Base-by-base conservation (phyloP, 2,888 invertebrate genomes). In the Spisula solida region DNA sequence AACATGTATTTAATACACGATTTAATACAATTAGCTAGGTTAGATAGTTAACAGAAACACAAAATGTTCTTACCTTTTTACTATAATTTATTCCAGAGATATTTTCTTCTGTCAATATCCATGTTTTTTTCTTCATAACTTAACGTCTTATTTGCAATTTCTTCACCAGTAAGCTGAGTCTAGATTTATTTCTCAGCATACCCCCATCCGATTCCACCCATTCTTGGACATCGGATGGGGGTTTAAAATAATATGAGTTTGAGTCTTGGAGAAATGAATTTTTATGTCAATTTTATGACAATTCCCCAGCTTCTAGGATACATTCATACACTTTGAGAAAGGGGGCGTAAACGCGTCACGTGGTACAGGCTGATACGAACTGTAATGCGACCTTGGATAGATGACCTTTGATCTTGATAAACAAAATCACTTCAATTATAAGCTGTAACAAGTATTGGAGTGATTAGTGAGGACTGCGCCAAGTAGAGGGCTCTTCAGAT, bases 371-470 rank as follows among this genome's bases (percentile, higher is more conserved):
- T 84, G 84, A 84, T 84, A 84, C 84, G 4, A 75, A 70, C 70
- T 48, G 31, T 51, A 18, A 66, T 25, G n/a, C 48, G 83, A 83
- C 47, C 70, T 47, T 60, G 47, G 82, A 82, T 5, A 8, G 1
- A 2, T 34, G 78, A 84, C 75, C 84, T 55, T 75, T 84, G 34
- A 84, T 75, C 82, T 51, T 31, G 78, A 25, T 51, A 83, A 78
- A 51, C 20, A 84, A 75, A 55, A 84, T 84, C 84, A 78, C 78
- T 75, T 75, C 55, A 84, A 75, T 75, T 84, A 84, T 84, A 51
- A 20, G 84, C 78, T 78, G 75, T n/a, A 48, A 84, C 84, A 84
- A 84, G 84, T 78, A 78, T 55, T 75, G 48, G 51, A 48, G 34
- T 75, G 75, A 84, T 84, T 84, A 84, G 41, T 51, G 66, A 25